Evolutionary conservation across 2,113 vertebrate genomes (phyloP).

Genomic region (Urocitellus parryii): DNA sequence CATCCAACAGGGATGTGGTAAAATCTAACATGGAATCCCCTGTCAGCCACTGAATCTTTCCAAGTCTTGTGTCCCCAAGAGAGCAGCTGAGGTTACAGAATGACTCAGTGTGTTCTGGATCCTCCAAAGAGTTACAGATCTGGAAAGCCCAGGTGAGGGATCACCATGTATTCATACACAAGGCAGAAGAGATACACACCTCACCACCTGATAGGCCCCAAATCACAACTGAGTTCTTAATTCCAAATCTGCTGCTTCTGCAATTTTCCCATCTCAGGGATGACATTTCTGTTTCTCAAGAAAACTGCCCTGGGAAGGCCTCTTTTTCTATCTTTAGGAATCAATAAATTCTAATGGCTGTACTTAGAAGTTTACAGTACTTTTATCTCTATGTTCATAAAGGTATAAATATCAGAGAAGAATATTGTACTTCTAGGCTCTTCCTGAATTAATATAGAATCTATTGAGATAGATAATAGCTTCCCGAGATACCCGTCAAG

Average conservation of each 20-base stretch:
- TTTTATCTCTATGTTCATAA: too few relatives aligned
- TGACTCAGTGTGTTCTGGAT: too few relatives aligned
- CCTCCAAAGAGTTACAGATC: too few relatives aligned
- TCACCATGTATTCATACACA: not conserved
- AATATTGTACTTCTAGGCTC: not conserved
- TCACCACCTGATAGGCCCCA: not conserved
- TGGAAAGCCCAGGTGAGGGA: too few relatives aligned
- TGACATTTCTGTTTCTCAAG: not conserved
- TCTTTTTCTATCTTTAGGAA: not conserved
- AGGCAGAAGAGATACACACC: not conserved
- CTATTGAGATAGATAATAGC: not conserved
- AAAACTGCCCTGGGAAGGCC: not conserved
- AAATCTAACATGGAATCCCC: too few relatives aligned
- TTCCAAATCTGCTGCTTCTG: not conserved
- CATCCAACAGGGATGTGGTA: too few relatives aligned
- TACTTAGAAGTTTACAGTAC: too few relatives aligned
- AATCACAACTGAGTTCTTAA: not conserved
- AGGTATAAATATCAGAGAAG: not conserved
- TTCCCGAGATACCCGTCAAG: too few relatives aligned
- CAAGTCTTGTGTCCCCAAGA: too few relatives aligned
- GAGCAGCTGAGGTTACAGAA: too few relatives aligned
- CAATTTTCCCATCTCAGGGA: not conserved
- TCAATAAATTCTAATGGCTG: not conserved
- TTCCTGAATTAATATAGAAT: not conserved
- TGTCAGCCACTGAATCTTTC: too few relatives aligned